Percentiles rank a stretch among this genome's conserved stretches.
Evolutionary conservation across 2,888 invertebrate species (phyloP).

Genomic region (Melieria picta): DNA sequence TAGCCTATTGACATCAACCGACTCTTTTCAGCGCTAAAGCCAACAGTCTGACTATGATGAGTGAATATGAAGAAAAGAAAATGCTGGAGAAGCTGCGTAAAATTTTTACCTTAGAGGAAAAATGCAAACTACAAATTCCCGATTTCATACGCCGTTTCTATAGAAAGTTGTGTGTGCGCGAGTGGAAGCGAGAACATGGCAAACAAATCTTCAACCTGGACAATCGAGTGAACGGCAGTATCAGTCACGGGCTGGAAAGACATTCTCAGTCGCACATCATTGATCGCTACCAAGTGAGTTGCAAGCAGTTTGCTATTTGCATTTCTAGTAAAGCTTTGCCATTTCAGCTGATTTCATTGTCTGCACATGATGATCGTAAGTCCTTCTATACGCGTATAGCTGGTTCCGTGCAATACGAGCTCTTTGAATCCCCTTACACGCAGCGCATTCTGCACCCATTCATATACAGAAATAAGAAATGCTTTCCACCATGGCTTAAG

Average conservation of each 20-base stretch:
- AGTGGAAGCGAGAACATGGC: conserved; percentile 70
- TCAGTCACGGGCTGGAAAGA: conserved; percentile 32
- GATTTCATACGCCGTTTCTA: conserved; percentile 67
- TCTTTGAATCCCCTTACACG: conserved; percentile 77
- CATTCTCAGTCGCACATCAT: conserved; percentile 51
- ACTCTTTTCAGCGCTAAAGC: too few relatives aligned
- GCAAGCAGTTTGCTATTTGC: background rate
- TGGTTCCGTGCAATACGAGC: conserved; percentile 68
- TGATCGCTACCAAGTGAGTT: conserved; percentile 60
- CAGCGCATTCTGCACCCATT: conserved; percentile 82
- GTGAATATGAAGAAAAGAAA: conserved; percentile 61
- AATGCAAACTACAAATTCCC: conserved; percentile 56
- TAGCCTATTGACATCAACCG: too few relatives aligned
- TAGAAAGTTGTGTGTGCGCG: conserved; percentile 71
- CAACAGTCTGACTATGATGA: conserved; percentile 54
- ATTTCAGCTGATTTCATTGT: conserved; percentile 52
- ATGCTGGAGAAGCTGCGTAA: conserved; percentile 55
- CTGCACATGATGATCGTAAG: conserved; percentile 48
- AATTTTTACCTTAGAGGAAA: conserved; percentile 52
- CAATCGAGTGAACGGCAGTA: conserved; percentile 45
- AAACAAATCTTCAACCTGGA: conserved; percentile 72
- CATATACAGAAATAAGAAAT: conserved; percentile 77
- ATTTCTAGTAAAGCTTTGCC: background rate
- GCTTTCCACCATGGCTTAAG: conserved; percentile 77
- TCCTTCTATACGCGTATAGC: conserved; percentile 68